Evolutionary conservation across 2,888 invertebrate genomes (phyloP), one percentile per base, ranked within the genome.

Genomic region (Andrena dorsata): DNA sequence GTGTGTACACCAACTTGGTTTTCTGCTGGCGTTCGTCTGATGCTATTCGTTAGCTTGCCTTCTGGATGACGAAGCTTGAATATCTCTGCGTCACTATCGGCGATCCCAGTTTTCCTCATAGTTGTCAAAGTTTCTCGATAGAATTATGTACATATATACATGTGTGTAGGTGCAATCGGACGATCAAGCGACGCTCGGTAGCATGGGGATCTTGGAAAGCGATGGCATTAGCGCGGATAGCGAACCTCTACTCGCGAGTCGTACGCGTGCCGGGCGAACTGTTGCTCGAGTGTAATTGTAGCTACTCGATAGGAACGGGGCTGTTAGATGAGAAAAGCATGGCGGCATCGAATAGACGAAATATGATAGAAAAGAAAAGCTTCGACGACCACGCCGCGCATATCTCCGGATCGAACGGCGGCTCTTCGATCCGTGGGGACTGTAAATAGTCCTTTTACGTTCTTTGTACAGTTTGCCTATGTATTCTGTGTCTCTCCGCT

Each of bases 1-100:
- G 65, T 30, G 69, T 35, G 65, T 61, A 68, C 63, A 56, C 68
- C 56, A 49, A 61, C 20, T 16, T 28, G n/a, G n/a, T 20, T 61
- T 35, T 72, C 16, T 51, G 60, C 47, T 49, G 53, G 51, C 53
- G 71, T 76, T 69, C 49, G 13, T 13, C 23, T 28, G 61, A 47
- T 65, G 49, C 65, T 35, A 32, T 35, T 60, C 58, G 20, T 47
- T 53, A 64, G 63, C 60, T 74, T 70, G 73, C 58, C 69, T 58
- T 70, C 49, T 68, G 77, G 26, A 77, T 63, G 56, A 68, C 77
- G 72, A 77, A 64, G 80, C 77, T 77, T 73, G 41, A 51, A n/a
- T 28, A 41, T 41, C 65, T 60, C 73, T 51, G 49, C 60, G 64
- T 23, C 53, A 35, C n/a, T 28, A 26, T 10, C 23, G 20, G 16